phyloP scores from a whole-genome alignment of 53 echinoderm and acorn worm genomes.

The Astropecten irregularis region DNA sequence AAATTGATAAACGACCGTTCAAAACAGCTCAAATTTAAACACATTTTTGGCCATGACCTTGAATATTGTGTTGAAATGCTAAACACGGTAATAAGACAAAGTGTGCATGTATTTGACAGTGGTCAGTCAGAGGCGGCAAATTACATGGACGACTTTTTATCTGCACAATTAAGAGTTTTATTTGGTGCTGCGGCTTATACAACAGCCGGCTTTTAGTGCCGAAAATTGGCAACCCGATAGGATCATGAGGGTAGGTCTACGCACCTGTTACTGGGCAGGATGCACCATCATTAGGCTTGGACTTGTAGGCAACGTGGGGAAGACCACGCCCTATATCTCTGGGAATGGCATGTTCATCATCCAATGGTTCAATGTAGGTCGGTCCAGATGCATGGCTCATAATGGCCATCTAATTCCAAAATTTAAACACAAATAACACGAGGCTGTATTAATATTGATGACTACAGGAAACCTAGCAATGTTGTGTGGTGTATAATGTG shows the following conservation, averaged over 20 bases:
- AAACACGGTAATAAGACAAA: no score
- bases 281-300: background rate
- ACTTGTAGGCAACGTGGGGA: slow-evolving; percentile 17
- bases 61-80: no score
- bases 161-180: background rate
- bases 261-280: background rate
- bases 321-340: slow-evolving; percentile 38
- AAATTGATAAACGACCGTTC: no score
- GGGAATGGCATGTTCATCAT: slow-evolving; percentile 7
- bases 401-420: background rate
- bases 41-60: no score
- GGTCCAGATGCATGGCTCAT: slow-evolving; percentile 1
- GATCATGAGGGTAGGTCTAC: background rate
- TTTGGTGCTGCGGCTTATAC: background rate
- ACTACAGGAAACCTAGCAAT: no score
- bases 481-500: no score
- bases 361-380: slow-evolving; percentile 20
- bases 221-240: background rate
- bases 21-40: no score
- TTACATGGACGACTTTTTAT: no score
- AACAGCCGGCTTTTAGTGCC: background rate
- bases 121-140: no score
- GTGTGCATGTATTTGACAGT: no score
- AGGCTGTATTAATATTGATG: no score
- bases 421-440: background rate